phyloP scores from a whole-genome alignment of 1,140 invertebrate genomes.

The Hesperophylax magnus region DNA sequence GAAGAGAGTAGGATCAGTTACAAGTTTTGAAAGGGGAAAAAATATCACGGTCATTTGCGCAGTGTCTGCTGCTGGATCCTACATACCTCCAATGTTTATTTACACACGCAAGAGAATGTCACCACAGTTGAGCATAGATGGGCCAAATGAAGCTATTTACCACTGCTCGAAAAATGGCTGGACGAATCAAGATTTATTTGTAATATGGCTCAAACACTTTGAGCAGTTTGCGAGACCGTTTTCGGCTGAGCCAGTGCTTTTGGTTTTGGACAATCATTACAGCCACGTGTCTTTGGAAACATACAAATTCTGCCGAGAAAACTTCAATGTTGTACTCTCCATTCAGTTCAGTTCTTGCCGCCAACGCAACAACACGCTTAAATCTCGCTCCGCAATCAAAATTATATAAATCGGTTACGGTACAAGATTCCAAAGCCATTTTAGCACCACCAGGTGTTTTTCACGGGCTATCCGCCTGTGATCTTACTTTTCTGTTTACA shows the following conservation, averaged over 20 bases:
- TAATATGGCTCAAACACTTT: slow-evolving; percentile 66
- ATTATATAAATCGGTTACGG: too few species aligned
- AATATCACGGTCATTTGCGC: slow-evolving; percentile 60
- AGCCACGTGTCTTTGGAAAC: slow-evolving; percentile 61
- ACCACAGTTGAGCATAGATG: slow-evolving; percentile 57
- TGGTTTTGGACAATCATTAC: slow-evolving; percentile 61
- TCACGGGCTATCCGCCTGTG: too few species aligned
- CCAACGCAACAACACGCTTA: too few species aligned
- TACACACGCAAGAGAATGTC: slow-evolving; percentile 61
- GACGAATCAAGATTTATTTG: slow-evolving; percentile 61
- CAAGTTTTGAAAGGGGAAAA: slow-evolving; percentile 63
- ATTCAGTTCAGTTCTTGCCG: too few species aligned
- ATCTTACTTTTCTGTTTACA: too few species aligned
- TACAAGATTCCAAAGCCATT: too few species aligned
- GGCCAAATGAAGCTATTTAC: slow-evolving; percentile 59
- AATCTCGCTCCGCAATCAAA: too few species aligned
- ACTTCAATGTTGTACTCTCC: slow-evolving; percentile 56
- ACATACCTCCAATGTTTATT: slow-evolving; percentile 61
- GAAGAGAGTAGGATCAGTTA: slow-evolving; percentile 61
- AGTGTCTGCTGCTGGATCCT: slow-evolving; percentile 59
- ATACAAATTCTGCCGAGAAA: slow-evolving; percentile 61
- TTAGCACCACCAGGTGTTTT: too few species aligned
- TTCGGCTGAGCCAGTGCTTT: slow-evolving; percentile 53
- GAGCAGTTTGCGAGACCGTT: slow-evolving; percentile 59
- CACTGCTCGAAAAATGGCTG: slow-evolving; percentile 59